These are phyloP conservation scores for Drosophila seguyi DNA, from an alignment of 1,140 invertebrate species.

Conservation along the genomic window DNA sequence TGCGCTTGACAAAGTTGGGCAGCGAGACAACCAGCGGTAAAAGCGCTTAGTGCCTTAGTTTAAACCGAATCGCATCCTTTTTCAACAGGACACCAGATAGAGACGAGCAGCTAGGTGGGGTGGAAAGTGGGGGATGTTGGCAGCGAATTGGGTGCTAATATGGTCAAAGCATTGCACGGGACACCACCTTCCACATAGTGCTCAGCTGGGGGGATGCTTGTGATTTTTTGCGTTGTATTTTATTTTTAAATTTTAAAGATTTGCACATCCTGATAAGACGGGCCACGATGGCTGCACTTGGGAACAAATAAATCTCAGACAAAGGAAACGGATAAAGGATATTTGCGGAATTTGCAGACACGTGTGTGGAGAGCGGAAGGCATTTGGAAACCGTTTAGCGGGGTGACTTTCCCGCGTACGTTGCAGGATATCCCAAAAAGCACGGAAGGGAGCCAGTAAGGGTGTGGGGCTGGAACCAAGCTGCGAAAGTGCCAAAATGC, in stretches of 20 bases:
- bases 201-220: constrained; percentile 24
- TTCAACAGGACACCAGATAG: constrained; percentile 57
- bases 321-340: constrained; percentile 81
- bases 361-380: constrained; percentile 71
- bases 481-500: constrained; percentile 76
- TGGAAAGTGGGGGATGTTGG: constrained; percentile 19
- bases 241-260: constrained; percentile 78
- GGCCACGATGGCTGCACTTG: constrained; percentile 17
- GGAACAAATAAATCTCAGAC: constrained; percentile 74
- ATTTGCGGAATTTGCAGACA: constrained; percentile 81
- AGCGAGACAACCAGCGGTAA: constrained; percentile 55
- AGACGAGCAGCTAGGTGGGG: constrained; percentile 16
- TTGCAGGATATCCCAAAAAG: constrained; percentile 19
- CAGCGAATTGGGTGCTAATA: constrained; percentile 75
- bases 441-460: not conserved
- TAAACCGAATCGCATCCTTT: constrained; percentile 66
- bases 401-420: constrained; percentile 66
- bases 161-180: constrained; percentile 69
- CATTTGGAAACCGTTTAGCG: constrained; percentile 56
- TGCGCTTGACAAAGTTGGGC: constrained; percentile 81
- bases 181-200: constrained; percentile 13
- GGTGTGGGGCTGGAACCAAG: not conserved
- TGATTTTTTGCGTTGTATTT: constrained; percentile 47
- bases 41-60: constrained; percentile 83
- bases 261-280: constrained; percentile 69